Evolutionary conservation across 2,888 invertebrate species (phyloP), one percentile per base, ranked within the genome.

Genomic region (Hemithea aestivaria): DNA sequence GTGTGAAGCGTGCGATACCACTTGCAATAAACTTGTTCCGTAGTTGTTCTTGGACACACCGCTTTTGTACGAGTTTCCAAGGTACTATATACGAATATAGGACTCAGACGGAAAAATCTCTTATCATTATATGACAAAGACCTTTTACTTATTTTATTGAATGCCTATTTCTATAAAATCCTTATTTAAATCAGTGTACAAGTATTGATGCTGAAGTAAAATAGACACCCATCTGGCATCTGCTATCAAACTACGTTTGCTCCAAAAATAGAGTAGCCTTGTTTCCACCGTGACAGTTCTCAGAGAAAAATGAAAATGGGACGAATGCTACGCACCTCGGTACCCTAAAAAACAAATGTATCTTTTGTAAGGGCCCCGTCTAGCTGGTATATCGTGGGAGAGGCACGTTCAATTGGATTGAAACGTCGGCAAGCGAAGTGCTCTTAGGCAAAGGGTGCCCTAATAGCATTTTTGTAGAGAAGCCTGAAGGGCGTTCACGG

Each of bases 381-480:
- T 62, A 66, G 62, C 56, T 58, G 55, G 58, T 61, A 56, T 70
- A 65, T 66, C 58, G 62, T 50, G 51, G 52, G 57, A 56, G 61
- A 53, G 65, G 62, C 70, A 68, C 70, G 68, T 73, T 68, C 73
- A 74, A 78, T 79, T 74, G 74, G 73, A 78, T 80, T 77, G 75
- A 73, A 77, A 69, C 69, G 73, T 73, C 61, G 65, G 56, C 62
- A 61, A 52, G 61, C 61, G 61, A 46, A 71, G 66, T 63, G 67
- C 59, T 65, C 59, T 60, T 58, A 58, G 53, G 59, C 65, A 65
- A 65, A 72, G 68, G 73, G 73, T 65, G 16, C 75, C 56, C 67
- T 78, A 81, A 82, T 78, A 71, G 72, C 73, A 77, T 80, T 82
- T 78, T 67, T 75, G 63, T 66, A 69, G 72, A 52, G 51, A 62